These are phyloP conservation scores for Prunella himalayana DNA, from an alignment of 2,113 vertebrate species.

Conservation along the genomic window DNA sequence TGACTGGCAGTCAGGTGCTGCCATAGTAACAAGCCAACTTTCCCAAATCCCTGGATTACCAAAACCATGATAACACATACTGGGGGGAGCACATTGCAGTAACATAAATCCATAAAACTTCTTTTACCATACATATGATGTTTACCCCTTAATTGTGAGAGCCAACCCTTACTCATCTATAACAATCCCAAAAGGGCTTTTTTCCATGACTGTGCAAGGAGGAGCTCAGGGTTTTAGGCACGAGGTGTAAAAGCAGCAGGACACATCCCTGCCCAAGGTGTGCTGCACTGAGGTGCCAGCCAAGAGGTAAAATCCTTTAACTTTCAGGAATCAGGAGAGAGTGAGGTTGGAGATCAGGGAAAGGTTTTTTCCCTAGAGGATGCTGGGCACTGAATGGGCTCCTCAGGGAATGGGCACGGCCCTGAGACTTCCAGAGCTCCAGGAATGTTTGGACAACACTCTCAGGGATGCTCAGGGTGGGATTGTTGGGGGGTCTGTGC, in stretches of 20 bases:
- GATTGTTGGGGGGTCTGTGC: background rate
- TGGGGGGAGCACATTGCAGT: too few species aligned
- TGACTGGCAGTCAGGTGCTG: too few species aligned
- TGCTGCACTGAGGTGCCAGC: background rate
- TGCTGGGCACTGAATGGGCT: background rate
- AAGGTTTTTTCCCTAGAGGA: background rate
- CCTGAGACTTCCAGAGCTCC: background rate
- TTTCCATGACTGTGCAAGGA: background rate
- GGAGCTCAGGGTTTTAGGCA: background rate
- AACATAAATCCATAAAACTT: too few species aligned
- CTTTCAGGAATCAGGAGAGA: background rate
- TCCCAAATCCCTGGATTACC: too few species aligned
- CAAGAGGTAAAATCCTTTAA: background rate
- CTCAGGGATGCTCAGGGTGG: background rate
- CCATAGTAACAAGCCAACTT: too few species aligned
- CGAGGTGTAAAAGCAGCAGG: rapidly evolving
- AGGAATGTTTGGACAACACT: rapidly evolving
- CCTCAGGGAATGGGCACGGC: background rate
- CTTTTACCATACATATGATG: too few species aligned
- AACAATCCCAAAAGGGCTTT: background rate
- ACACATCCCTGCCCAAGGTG: rapidly evolving
- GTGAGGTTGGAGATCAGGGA: background rate
- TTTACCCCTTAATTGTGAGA: too few species aligned
- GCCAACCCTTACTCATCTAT: too few species aligned
- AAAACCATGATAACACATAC: too few species aligned